Percentiles rank a stretch among this genome's conserved stretches.
Evolutionary conservation across 2,113 vertebrate genomes (phyloP).

Genomic region (Chinchilla lanigera): DNA sequence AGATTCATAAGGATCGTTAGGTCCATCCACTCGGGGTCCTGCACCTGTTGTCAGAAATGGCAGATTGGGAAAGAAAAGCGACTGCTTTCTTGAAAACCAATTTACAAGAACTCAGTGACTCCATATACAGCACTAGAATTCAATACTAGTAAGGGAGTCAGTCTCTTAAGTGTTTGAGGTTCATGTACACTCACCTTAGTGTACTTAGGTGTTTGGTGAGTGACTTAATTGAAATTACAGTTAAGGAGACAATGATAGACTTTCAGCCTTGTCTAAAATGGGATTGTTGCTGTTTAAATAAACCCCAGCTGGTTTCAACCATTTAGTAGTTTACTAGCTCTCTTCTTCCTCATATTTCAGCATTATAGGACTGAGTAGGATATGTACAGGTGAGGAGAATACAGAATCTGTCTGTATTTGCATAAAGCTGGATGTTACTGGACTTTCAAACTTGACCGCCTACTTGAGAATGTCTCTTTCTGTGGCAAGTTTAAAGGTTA

Average conservation of each 20-base stretch:
- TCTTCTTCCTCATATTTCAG: conserved; percentile 30
- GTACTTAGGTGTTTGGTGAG: not conserved
- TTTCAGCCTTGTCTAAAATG: conserved; percentile 38
- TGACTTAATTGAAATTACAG: conserved; percentile 46
- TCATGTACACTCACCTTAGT: not conserved
- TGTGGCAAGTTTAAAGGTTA: conserved; percentile 25
- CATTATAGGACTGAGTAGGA: not conserved
- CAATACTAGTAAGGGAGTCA: conserved; percentile 3
- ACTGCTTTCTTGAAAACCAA: conserved; percentile 20
- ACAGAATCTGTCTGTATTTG: not conserved
- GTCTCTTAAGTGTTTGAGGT: not conserved
- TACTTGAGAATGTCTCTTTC: not conserved
- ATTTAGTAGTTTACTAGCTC: conserved; percentile 14
- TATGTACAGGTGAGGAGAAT: not conserved
- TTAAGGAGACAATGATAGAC: conserved; percentile 26
- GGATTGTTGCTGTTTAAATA: conserved; percentile 42
- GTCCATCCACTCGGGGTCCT: not conserved
- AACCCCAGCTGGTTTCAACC: conserved; percentile 9
- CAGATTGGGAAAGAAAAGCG: not conserved
- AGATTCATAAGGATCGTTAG: not conserved
- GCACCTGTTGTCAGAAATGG: not conserved
- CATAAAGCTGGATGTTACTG: not conserved
- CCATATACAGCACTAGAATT: not conserved
- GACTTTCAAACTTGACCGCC: not conserved
- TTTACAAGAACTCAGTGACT: not conserved